Evolutionary conservation across 23 tunicate genomes (phyloP).

Genomic region (Trididemnum miniatum): DNA sequence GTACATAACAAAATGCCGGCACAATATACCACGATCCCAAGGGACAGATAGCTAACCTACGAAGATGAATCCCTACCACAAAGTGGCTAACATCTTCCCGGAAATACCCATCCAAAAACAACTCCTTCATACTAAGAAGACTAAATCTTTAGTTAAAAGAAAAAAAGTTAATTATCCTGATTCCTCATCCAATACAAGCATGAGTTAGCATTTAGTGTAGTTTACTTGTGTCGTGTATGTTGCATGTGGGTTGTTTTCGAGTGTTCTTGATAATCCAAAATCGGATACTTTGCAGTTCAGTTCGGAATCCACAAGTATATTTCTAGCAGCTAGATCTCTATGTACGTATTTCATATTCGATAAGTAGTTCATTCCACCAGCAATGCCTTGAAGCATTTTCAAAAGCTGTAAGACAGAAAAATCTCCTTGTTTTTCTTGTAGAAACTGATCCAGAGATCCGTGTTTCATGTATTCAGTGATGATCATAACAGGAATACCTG

Average conservation of each 20-base stretch:
- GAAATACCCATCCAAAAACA: no score
- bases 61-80: no score
- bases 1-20: no score
- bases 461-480: constrained; percentile 92
- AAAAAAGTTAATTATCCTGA: no score
- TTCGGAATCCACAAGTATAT: constrained; percentile 59
- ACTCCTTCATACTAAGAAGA: no score
- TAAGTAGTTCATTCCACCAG: constrained; percentile 65
- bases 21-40: no score
- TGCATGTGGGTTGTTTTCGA: constrained; percentile 77
- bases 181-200: no score
- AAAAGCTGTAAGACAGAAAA: constrained; percentile 46
- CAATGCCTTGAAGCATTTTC: constrained; percentile 63
- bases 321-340: constrained; percentile 80
- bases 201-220: no score
- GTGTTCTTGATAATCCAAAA: constrained; percentile 72
- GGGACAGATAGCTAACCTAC: no score
- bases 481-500: constrained; percentile 89
- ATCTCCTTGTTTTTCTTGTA: constrained; percentile 40
- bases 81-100: no score
- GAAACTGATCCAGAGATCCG: constrained; percentile 83
- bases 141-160: no score
- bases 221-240: constrained; percentile 77
- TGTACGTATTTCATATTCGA: constrained; percentile 64
- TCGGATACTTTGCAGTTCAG: constrained; percentile 68